These are phyloP conservation scores for Phataginus tricuspis DNA, from an alignment of 2,797 vertebrate species.

Conservation along the genomic window DNA sequence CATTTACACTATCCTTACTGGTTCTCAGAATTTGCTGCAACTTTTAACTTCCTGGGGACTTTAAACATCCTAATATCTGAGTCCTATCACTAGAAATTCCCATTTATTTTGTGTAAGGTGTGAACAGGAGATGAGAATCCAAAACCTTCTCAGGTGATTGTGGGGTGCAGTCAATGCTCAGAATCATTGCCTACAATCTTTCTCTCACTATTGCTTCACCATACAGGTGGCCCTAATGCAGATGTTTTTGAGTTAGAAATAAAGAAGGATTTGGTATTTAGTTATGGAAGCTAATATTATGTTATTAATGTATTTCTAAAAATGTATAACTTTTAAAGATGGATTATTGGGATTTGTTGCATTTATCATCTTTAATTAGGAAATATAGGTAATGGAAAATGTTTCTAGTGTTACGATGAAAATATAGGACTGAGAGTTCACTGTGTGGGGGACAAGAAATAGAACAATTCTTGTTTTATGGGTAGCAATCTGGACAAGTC, in stretches of 20 bases:
- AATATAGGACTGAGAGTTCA: conserved; percentile 69
- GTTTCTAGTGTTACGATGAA: conserved; percentile 80
- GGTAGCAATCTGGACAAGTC: conserved; percentile 75
- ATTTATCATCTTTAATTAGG: background rate
- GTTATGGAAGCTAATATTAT: background rate
- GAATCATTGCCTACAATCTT: background rate
- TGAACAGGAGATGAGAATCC: background rate
- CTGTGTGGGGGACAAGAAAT: conserved; percentile 69
- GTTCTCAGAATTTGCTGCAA: background rate
- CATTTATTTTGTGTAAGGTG: background rate
- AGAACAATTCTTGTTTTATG: conserved; percentile 81
- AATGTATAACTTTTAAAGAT: background rate
- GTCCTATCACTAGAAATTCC: background rate
- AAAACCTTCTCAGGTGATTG: background rate
- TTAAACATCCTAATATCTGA: background rate
- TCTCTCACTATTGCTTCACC: background rate
- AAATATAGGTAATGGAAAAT: conserved; percentile 72
- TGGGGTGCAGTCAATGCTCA: background rate
- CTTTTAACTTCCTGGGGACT: background rate
- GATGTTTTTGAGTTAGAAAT: background rate
- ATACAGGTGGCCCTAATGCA: background rate
- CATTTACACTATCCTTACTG: no score
- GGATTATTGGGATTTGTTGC: background rate
- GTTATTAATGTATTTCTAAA: background rate
- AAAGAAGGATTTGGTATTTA: background rate